These are phyloP conservation scores for Esox niger DNA, from an alignment of 2,113 vertebrate species.

Conservation along the genomic window DNA sequence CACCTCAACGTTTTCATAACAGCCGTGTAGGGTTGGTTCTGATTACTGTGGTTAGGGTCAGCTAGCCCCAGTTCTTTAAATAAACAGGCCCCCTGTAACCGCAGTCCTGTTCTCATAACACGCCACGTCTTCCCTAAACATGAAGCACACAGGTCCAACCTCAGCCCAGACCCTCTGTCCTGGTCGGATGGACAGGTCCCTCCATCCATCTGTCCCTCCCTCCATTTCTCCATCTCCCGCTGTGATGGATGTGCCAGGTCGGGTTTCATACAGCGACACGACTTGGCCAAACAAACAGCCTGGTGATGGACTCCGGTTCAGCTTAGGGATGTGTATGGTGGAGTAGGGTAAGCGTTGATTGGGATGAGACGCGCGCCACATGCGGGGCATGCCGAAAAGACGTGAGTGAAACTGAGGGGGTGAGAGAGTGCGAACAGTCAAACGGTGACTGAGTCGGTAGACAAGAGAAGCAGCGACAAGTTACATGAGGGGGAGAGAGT, in stretches of 20 bases:
- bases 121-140: constrained; percentile 46
- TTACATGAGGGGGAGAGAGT: constrained; percentile 22
- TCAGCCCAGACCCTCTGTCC: constrained; percentile 35
- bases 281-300: constrained; percentile 69
- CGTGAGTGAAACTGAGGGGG: constrained; percentile 40
- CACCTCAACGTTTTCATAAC: constrained; percentile 60
- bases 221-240: constrained; percentile 8
- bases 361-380: constrained; percentile 8
- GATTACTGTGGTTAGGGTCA: constrained; percentile 60
- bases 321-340: constrained; percentile 52
- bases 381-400: constrained; percentile 14
- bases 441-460: too few relatives aligned
- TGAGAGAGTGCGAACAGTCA: too few relatives aligned
- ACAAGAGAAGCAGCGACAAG: too few relatives aligned
- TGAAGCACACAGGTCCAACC: constrained; percentile 27
- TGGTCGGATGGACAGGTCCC: constrained; percentile 58
- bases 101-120: constrained; percentile 46
- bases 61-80: constrained; percentile 64
- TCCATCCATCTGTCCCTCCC: background rate
- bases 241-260: background rate
- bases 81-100: constrained; percentile 62
- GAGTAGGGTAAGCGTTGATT: constrained; percentile 30
- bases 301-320: constrained; percentile 58
- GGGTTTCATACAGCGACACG: constrained; percentile 38
- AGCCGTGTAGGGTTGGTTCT: constrained; percentile 65